A percentile compares a stretch with the other conserved stretches of the same genome.
phyloP scores from a whole-genome alignment of 1,140 invertebrate genomes.

The Lethocerus indicus region DNA sequence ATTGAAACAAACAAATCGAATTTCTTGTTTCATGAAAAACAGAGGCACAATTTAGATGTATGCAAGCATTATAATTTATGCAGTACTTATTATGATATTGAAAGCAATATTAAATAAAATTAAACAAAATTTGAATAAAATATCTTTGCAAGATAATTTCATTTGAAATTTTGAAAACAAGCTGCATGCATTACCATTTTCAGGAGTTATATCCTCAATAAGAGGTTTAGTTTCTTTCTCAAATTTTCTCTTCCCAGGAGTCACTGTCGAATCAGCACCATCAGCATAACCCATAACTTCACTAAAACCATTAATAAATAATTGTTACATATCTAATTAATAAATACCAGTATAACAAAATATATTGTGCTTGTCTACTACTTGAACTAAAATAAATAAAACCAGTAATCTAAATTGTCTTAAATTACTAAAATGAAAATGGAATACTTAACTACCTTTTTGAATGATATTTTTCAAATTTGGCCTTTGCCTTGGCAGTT shows the following conservation, averaged over 20 bases:
- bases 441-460: constrained; percentile 34
- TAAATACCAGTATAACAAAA: constrained; percentile 9
- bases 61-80: no score
- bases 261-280: constrained; percentile 38
- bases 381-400: not conserved
- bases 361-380: not conserved
- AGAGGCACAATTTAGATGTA: no score
- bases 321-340: not conserved
- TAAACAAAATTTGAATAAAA: not conserved
- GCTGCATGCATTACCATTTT: not conserved
- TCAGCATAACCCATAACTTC: constrained; percentile 43
- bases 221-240: constrained; percentile 30
- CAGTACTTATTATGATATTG: no score
- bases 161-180: not conserved
- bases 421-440: constrained; percentile 5
- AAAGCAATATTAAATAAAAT: not conserved
- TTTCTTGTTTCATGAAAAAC: no score
- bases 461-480: constrained; percentile 80
- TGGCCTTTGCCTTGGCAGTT: constrained; percentile 67
- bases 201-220: constrained; percentile 19
- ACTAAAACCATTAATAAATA: constrained; percentile 28
- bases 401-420: not conserved
- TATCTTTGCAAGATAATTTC: not conserved
- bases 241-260: constrained; percentile 24
- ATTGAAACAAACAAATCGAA: no score